Conservation (phyloP, 2,888 invertebrate genomes). For the Aporophyla lueneburgensis region DNA sequence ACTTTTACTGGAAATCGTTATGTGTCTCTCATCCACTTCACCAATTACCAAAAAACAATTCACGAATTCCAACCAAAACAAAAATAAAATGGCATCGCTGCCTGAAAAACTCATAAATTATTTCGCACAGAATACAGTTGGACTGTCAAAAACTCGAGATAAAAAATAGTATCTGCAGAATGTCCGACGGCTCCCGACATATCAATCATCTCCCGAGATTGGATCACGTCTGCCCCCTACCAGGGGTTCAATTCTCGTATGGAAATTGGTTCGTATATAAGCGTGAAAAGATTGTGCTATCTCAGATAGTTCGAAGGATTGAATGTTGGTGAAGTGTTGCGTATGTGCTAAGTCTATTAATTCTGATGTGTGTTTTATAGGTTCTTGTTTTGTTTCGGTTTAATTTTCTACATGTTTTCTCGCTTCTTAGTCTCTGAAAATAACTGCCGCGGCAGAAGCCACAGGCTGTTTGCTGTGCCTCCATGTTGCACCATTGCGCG, state of each 20-base stretch:
- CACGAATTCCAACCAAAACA: conserved; percentile 4
- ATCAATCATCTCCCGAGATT: conserved; percentile 82
- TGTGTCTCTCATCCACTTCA: too few relatives aligned
- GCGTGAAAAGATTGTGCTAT: conserved; percentile 50
- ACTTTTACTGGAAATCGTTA: not conserved
- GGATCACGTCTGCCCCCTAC: conserved; percentile 76
- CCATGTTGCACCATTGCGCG: too few relatives aligned
- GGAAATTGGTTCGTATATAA: conserved; percentile 61
- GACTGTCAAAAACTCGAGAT: conserved; percentile 77
- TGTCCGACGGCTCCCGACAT: conserved; percentile 70
- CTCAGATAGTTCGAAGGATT: conserved; percentile 34
- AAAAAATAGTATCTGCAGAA: conserved; percentile 73
- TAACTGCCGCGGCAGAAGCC: too few relatives aligned
- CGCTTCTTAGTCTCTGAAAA: too few relatives aligned
- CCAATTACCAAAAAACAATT: conserved; percentile 28
- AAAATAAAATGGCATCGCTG: conserved; percentile 21
- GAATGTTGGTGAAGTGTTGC: conserved; percentile 1
- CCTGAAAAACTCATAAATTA: conserved; percentile 72
- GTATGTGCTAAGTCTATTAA: conserved; percentile 6
- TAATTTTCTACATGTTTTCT: not conserved
- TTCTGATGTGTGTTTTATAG: not conserved
- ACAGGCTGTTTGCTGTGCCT: too few relatives aligned
- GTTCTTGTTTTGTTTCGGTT: not conserved
- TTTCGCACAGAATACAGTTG: conserved; percentile 66
- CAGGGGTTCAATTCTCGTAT: conserved; percentile 60